A percentile compares a stretch with the other conserved stretches of the same genome.
These are phyloP conservation scores for Pteropus alecto DNA, from an alignment of 2,113 vertebrate genomes.

Conservation along the genomic window DNA sequence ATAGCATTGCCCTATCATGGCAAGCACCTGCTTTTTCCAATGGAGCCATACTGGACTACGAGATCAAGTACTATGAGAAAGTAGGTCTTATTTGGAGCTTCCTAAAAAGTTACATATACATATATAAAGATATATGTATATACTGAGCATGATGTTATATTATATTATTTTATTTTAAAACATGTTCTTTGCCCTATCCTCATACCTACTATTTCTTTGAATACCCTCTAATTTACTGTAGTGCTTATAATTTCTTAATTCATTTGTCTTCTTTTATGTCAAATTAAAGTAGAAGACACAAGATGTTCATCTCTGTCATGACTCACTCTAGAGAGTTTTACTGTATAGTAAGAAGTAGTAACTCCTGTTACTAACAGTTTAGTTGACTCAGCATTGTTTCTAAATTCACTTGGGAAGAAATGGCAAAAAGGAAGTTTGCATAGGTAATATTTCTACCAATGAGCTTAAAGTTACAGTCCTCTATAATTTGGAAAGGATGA, in stretches of 20 bases:
- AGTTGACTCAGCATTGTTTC: not conserved
- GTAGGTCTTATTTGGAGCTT: constrained; percentile 86
- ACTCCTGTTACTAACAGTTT: constrained; percentile 16
- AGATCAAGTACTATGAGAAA: constrained; percentile 99
- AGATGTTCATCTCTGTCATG: not conserved
- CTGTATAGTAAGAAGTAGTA: not conserved
- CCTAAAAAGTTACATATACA: constrained; percentile 55
- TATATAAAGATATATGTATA: not conserved
- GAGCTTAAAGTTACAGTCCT: not conserved
- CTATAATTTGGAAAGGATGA: not conserved
- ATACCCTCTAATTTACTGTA: constrained; percentile 34
- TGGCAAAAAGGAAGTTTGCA: not conserved
- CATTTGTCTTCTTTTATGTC: constrained; percentile 38
- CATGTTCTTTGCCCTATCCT: constrained; percentile 10
- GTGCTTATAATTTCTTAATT: constrained; percentile 52
- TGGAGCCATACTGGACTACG: constrained; percentile 93
- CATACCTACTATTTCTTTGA: not conserved
- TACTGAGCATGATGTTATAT: constrained; percentile 37
- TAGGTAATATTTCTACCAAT: not conserved
- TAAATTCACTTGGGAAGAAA: not conserved
- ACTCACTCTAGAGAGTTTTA: not conserved
- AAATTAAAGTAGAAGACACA: constrained; percentile 16
- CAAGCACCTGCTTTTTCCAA: constrained; percentile 91
- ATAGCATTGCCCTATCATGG: constrained; percentile 97
- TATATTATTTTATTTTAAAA: constrained; percentile 20